phyloP scores from a whole-genome alignment of 2,113 vertebrate species.

The Pungitius pungitius region DNA sequence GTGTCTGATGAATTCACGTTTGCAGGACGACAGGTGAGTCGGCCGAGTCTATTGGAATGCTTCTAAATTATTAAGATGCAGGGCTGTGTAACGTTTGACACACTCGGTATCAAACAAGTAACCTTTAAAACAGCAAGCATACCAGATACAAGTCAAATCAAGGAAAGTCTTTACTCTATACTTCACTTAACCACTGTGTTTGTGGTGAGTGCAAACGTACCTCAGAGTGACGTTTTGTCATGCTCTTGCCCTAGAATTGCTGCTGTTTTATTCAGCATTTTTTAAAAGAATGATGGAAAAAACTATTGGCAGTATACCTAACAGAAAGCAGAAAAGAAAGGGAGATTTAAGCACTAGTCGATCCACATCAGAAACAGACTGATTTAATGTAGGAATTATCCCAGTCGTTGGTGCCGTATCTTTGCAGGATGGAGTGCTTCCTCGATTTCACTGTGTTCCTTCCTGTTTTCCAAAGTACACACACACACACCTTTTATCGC shows the following conservation, averaged over 20 bases:
- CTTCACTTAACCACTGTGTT: no score
- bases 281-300: no score
- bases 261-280: no score
- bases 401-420: background rate
- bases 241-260: no score
- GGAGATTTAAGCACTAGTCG: no score
- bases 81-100: background rate
- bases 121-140: background rate
- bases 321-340: no score
- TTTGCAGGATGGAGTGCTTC: background rate
- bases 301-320: no score
- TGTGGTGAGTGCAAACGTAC: no score
- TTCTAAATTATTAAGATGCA: background rate
- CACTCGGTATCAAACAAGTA: background rate
- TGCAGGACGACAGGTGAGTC: background rate
- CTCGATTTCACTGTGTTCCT: background rate
- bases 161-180: background rate
- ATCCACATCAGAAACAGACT: background rate
- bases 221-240: no score
- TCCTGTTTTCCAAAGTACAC: background rate
- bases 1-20: background rate
- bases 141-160: background rate
- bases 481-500: conserved; percentile 14
- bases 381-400: background rate
- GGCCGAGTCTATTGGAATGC: background rate